Percentiles rank a stretch among this genome's conserved stretches.
phyloP scores from a whole-genome alignment of 2,888 invertebrate genomes.

The Aplocera efformata region DNA sequence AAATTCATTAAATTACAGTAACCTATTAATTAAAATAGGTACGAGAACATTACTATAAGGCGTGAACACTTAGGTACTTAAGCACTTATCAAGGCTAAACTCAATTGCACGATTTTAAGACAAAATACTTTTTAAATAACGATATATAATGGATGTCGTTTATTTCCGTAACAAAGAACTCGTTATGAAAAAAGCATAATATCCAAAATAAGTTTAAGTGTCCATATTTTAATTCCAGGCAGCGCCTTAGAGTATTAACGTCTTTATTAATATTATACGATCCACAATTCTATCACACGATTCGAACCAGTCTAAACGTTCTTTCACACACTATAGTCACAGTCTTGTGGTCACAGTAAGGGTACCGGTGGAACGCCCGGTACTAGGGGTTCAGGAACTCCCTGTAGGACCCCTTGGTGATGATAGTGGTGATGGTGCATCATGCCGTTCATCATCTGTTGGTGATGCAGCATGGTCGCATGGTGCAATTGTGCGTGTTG shows the following conservation, averaged over 20 bases:
- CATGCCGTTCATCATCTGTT: conserved; percentile 78
- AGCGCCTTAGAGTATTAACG: conserved; percentile 44
- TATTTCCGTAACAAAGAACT: conserved; percentile 17
- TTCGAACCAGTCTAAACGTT: conserved; percentile 8
- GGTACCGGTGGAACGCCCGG: conserved; percentile 70
- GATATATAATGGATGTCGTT: conserved; percentile 17
- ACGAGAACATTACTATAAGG: conserved; percentile 40
- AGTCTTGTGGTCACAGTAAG: conserved; percentile 74
- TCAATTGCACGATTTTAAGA: conserved; percentile 32
- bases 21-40: conserved; percentile 37
- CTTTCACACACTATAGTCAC: conserved; percentile 46
- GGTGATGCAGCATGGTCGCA: conserved; percentile 76
- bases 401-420: conserved; percentile 74
- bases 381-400: conserved; percentile 73
- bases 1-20: conserved; percentile 56
- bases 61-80: conserved; percentile 47
- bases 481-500: conserved; percentile 77
- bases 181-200: conserved; percentile 37
- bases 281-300: conserved; percentile 67
- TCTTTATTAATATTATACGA: conserved; percentile 24
- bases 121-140: conserved; percentile 37
- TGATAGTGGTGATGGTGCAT: conserved; percentile 76
- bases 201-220: conserved; percentile 40
- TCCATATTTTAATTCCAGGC: conserved; percentile 36
- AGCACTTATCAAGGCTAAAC: conserved; percentile 36